phyloP scores from a whole-genome alignment of 2,888 invertebrate species.

The Drosophila phalerata region DNA sequence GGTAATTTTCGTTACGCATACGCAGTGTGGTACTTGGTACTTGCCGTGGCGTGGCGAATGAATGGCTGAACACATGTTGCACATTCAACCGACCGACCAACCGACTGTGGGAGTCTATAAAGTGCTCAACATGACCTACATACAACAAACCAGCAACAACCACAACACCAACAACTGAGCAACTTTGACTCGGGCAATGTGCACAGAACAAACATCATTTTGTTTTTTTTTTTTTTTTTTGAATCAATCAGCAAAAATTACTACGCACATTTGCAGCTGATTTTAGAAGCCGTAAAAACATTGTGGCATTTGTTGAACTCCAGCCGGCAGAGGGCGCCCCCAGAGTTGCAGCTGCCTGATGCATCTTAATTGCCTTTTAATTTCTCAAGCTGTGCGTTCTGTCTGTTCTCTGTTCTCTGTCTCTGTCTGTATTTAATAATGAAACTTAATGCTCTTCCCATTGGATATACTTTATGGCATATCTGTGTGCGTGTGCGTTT shows the following conservation, averaged over 20 bases:
- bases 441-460: conserved; percentile 28
- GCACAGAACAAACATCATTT: conserved; percentile 34
- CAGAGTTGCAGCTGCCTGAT: conserved; percentile 60
- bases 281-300: conserved; percentile 61
- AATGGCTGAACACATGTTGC: conserved; percentile 49
- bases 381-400: conserved; percentile 64
- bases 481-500: conserved; percentile 8
- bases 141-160: conserved; percentile 39
- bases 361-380: conserved; percentile 81
- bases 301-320: conserved; percentile 56
- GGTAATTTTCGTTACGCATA: conserved; percentile 78
- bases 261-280: conserved; percentile 77
- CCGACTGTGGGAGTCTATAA: conserved; percentile 71
- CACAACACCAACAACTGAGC: conserved; percentile 21
- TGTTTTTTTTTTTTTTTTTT: conserved; percentile 47
- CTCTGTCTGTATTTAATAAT: conserved; percentile 21
- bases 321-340: conserved; percentile 55
- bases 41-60: conserved; percentile 35
- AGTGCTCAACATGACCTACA: conserved; percentile 74
- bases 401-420: conserved; percentile 3
- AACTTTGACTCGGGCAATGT: conserved; percentile 49
- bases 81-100: conserved; percentile 31
- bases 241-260: conserved; percentile 77
- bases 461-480: conserved; percentile 6
- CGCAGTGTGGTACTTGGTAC: conserved; percentile 66